phyloP scores from a whole-genome alignment of 2,113 vertebrate species.

The Anguilla rostrata region DNA sequence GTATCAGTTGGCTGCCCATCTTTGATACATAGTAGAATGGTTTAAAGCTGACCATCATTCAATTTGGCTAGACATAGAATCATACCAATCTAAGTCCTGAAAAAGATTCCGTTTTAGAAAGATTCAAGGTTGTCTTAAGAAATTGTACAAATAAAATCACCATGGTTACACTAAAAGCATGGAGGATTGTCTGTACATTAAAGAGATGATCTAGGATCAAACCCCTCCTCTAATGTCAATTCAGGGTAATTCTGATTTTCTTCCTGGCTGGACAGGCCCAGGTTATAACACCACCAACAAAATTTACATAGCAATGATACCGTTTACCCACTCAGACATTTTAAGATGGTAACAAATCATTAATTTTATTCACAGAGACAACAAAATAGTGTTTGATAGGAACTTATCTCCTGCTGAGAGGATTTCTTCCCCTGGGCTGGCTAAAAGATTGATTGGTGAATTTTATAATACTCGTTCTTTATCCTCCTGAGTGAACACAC shows the following conservation, averaged over 20 bases:
- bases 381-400: neutral
- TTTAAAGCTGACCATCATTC: neutral
- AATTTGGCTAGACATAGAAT: neutral
- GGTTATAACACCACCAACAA: neutral
- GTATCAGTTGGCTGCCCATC: neutral
- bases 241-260: neutral
- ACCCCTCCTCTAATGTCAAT: neutral
- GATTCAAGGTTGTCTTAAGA: neutral
- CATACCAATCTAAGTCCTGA: neutral
- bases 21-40: neutral
- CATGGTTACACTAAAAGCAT: neutral
- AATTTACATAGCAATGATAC: neutral
- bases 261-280: neutral
- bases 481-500: neutral
- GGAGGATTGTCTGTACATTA: neutral
- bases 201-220: neutral
- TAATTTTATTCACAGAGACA: neutral
- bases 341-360: neutral
- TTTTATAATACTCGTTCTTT: neutral
- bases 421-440: neutral
- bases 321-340: neutral
- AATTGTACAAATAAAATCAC: neutral
- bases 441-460: neutral
- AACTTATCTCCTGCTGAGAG: neutral
- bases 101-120: neutral